Conservation (phyloP, 2,888 invertebrate species). For the Ormyrus pomaceus region DNA sequence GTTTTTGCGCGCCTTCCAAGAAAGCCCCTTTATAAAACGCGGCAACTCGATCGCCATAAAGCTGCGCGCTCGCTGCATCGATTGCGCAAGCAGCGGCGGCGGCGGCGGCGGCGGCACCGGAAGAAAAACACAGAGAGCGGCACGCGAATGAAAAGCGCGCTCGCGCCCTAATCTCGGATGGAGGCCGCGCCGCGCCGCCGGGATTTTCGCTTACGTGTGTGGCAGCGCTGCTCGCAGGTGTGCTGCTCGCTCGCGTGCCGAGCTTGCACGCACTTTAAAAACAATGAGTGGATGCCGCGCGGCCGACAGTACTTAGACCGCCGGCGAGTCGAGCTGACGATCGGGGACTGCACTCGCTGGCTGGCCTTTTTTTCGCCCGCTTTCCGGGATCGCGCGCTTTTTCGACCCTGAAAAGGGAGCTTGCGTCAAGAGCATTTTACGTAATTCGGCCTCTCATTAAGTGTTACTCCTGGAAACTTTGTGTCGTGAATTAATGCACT, state of each 20-base stretch:
- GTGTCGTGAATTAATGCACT: too few relatives aligned
- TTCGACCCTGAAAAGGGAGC: too few relatives aligned
- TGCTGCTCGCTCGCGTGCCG: conserved; percentile 60
- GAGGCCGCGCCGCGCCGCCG: conserved; percentile 25
- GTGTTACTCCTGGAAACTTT: too few relatives aligned
- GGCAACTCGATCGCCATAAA: not conserved
- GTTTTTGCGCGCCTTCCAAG: not conserved
- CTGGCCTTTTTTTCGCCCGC: too few relatives aligned
- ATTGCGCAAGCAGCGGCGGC: conserved; percentile 27
- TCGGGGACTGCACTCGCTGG: too few relatives aligned
- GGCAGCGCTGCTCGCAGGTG: conserved; percentile 52
- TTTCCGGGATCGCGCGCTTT: too few relatives aligned
- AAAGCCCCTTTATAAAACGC: not conserved
- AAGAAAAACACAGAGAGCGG: conserved; percentile 4
- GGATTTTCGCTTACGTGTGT: conserved; percentile 19
- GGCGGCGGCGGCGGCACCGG: not conserved
- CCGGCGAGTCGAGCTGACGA: conserved; percentile 59
- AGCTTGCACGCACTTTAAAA: conserved; percentile 67
- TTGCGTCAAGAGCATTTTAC: too few relatives aligned
- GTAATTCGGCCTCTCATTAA: too few relatives aligned
- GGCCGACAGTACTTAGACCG: conserved; percentile 64
- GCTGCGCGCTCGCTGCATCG: not conserved
- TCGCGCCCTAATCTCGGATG: conserved; percentile 46
- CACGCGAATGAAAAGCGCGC: not conserved
- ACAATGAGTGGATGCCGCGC: conserved; percentile 69